Conservation (phyloP, 2,797 vertebrate genomes). For the Erpetoichthys calabaricus region DNA sequence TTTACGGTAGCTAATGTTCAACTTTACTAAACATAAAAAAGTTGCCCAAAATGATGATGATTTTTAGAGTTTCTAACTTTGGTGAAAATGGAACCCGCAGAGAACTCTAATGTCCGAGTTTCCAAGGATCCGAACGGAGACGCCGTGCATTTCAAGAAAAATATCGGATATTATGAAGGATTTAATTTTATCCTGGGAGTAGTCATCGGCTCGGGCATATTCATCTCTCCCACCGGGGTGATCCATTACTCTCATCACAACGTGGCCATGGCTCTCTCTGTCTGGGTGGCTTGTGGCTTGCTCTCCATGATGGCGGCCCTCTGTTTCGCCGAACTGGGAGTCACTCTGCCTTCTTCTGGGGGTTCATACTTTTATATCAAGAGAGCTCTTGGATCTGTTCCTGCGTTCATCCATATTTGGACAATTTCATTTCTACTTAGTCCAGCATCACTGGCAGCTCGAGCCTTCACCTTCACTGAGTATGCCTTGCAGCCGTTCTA, state of each 20-base stretch:
- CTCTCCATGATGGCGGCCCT: constrained; percentile 33
- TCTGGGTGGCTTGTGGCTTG: constrained; percentile 30
- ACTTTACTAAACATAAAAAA: too few relatives aligned
- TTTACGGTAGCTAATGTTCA: too few relatives aligned
- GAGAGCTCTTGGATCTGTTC: constrained; percentile 29
- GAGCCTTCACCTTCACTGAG: constrained; percentile 36
- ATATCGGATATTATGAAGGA: constrained; percentile 38
- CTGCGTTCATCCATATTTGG: constrained; percentile 38
- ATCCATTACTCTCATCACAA: constrained; percentile 36
- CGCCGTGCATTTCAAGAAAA: constrained; percentile 23
- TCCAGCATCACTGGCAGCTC: constrained; percentile 28
- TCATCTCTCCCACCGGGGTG: constrained; percentile 37
- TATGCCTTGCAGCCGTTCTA: constrained; percentile 37
- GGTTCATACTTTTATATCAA: constrained; percentile 42
- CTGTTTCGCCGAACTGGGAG: constrained; percentile 34
- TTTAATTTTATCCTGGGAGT: constrained; percentile 36
- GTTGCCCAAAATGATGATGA: too few relatives aligned
- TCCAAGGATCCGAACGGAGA: too few relatives aligned
- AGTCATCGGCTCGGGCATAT: constrained; percentile 42
- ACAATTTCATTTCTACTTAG: constrained; percentile 17
- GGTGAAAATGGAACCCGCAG: too few relatives aligned
- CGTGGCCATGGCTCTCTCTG: constrained; percentile 19
- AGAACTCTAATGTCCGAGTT: too few relatives aligned
- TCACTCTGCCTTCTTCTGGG: constrained; percentile 26
- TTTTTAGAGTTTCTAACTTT: too few relatives aligned